Conservation (phyloP, 2,113 vertebrate species). For the Silurus glanis region DNA sequence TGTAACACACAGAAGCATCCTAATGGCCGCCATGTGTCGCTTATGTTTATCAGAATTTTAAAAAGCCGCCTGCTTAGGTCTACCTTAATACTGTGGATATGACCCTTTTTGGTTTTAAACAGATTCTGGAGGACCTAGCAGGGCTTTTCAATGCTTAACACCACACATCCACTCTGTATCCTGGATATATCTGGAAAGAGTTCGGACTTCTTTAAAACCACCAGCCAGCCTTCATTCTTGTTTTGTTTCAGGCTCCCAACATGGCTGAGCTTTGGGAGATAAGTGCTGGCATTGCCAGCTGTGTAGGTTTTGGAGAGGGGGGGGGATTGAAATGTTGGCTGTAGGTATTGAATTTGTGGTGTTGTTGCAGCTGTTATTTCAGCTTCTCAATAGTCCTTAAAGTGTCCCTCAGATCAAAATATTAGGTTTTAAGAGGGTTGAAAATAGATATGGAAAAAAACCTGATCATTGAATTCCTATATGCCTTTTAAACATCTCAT, state of each 20-base stretch:
- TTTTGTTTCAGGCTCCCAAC: neutral
- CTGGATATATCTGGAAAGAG: neutral
- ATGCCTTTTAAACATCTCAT: no score
- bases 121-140: neutral
- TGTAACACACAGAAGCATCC: neutral
- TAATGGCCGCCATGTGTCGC: neutral
- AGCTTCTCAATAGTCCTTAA: neutral
- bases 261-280: neutral
- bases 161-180: neutral
- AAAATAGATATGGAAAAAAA: no score
- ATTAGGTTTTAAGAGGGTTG: neutral
- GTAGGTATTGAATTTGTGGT: neutral
- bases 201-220: neutral
- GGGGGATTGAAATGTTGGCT: neutral
- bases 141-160: no score
- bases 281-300: conserved; percentile 1
- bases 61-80: neutral
- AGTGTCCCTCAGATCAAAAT: neutral
- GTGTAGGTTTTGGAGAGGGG: neutral
- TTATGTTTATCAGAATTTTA: neutral
- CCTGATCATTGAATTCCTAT: no score
- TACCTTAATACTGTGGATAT: neutral
- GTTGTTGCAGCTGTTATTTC: neutral
- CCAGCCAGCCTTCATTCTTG: conserved; percentile 1
- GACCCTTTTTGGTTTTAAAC: neutral